These are phyloP conservation scores for Balearica regulorum DNA, from an alignment of 2,797 vertebrate species.

Conservation along the genomic window DNA sequence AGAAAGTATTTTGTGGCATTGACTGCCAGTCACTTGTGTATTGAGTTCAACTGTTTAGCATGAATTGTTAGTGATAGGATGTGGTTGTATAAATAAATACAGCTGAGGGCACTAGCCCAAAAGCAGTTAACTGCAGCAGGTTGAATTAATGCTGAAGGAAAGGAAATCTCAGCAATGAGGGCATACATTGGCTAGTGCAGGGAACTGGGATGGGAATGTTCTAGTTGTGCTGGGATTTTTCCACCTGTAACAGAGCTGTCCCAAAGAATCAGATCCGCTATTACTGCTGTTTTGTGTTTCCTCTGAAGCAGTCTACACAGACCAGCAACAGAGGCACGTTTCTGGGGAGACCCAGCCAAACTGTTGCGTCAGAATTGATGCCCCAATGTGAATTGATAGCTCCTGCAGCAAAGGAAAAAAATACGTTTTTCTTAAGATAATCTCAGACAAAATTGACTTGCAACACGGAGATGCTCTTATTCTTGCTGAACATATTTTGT, in stretches of 20 bases:
- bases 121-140: not conserved
- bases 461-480: not conserved
- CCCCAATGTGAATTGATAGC: not conserved
- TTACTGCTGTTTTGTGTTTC: not conserved
- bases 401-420: not conserved
- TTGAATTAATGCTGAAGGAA: not conserved
- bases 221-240: not conserved
- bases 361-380: not conserved
- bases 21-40: not conserved
- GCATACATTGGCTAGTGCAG: not conserved
- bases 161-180: not conserved
- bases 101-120: not conserved
- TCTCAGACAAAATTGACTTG: not conserved
- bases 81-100: not conserved
- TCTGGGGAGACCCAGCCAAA: not conserved
- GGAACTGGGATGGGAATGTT: not conserved
- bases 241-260: not conserved
- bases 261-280: not conserved
- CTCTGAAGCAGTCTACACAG: not conserved
- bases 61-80: not conserved
- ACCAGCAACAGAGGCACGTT: not conserved
- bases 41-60: not conserved
- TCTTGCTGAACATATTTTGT: not conserved
- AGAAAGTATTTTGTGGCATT: not conserved
- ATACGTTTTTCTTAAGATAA: not conserved